Evolutionary conservation across 2,113 vertebrate genomes (phyloP), one percentile per base, ranked within the genome.

Genomic region (Erythrocercus mccallii): DNA sequence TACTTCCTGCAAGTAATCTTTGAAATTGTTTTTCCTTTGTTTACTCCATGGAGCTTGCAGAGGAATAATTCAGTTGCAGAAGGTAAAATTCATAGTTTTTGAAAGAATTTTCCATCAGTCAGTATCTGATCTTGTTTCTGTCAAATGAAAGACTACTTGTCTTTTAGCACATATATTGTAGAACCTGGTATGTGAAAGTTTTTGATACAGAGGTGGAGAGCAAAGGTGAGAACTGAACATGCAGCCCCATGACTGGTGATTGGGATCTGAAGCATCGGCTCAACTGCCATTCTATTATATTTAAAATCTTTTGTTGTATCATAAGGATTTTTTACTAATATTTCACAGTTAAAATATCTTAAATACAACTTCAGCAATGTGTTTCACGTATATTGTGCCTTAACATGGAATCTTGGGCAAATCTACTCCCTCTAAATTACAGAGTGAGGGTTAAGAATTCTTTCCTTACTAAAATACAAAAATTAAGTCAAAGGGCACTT

Each of bases 331-430:
- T 85, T 74, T 68, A 81, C 17, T 2, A 19, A 7, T 66, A 74
- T 28, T 66, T 68, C 58, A n/a, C 24, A 53, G 38, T 83, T 60
- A 50, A 94, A 62, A 24, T 44, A 56, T 33, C 89, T 90, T 74
- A 48, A 60, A 50, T 77, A 35, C 76, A 56, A 92, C 68, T 73
- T 9, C 40, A 50, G 81, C 30, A 9, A 28, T 80, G 21, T 96
- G 24, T 96, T 85, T 57, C 3, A 5, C 64, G 20, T 70, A 53
- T 81, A 58, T 65, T 81, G 37, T 96, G 91, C 86, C 93, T 97
- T 96, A 95, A 78, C n/a, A 5, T 65, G 45, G 47, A 96, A 89
- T 88, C 71, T 40, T 87, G 70, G 86, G 24, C 31, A 86, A 72
- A 79, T 91, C 47, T 84, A 38, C 8, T 84, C 6, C 24, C 47